These are phyloP conservation scores for Oplegnathus fasciatus DNA, from an alignment of 2,113 vertebrate genomes.

Conservation along the genomic window DNA sequence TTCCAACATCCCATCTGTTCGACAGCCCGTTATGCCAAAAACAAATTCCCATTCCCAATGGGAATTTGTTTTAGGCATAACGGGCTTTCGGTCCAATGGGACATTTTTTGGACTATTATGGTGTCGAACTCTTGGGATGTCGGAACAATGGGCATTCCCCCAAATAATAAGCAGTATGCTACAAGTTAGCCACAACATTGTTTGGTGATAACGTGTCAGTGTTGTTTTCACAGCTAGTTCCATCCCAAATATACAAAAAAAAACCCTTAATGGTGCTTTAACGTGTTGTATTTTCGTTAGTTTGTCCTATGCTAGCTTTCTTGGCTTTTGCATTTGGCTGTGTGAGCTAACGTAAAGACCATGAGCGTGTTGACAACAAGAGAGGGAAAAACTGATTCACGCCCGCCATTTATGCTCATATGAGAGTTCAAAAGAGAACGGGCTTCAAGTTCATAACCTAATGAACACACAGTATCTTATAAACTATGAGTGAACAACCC, in stretches of 20 bases:
- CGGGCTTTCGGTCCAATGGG: too few relatives aligned
- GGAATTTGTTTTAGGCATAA: too few relatives aligned
- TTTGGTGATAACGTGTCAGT: neutral
- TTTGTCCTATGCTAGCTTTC: neutral
- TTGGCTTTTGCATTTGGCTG: neutral
- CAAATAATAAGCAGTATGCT: neutral
- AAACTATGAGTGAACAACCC: constrained; percentile 1
- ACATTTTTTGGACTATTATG: too few relatives aligned
- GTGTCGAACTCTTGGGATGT: too few relatives aligned
- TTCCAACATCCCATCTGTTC: too few relatives aligned
- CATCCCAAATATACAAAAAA: neutral
- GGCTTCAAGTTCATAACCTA: neutral
- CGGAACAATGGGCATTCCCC: too few relatives aligned
- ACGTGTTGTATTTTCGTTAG: neutral
- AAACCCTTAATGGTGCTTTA: neutral
- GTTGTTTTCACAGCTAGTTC: neutral
- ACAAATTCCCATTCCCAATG: too few relatives aligned
- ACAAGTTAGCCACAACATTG: neutral
- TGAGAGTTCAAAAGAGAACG: neutral
- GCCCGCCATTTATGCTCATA: neutral
- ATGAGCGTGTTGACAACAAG: neutral
- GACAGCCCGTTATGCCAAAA: too few relatives aligned
- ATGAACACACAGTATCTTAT: neutral
- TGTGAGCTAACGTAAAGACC: neutral
- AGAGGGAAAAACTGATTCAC: neutral